A percentile compares a stretch with the other conserved stretches of the same genome.
Conservation (phyloP, 1,140 invertebrate genomes). For the Saccostrea cuccullata region DNA sequence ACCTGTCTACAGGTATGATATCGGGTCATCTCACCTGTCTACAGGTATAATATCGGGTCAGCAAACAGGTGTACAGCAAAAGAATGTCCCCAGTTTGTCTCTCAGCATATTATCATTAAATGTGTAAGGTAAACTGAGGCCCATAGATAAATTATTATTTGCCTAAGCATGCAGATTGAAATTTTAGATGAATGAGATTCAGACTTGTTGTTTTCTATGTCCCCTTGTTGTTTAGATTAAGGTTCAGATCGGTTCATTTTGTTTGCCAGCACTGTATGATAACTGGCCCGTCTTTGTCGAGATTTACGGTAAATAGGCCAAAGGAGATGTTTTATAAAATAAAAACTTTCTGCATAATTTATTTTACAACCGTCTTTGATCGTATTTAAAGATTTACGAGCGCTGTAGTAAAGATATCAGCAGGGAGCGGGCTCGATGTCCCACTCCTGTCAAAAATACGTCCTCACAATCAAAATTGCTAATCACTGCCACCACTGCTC, state of each 20-base stretch:
- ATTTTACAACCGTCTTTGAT: slow-evolving; percentile 34
- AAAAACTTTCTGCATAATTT: slow-evolving; percentile 21
- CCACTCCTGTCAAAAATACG: background rate
- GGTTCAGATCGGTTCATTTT: background rate
- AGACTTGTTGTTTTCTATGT: background rate
- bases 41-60: background rate
- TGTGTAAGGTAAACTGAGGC: background rate
- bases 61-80: background rate
- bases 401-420: slow-evolving; percentile 9
- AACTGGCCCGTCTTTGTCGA: background rate
- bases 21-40: background rate
- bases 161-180: slow-evolving; percentile 4
- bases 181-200: background rate
- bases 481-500: too few relatives aligned
- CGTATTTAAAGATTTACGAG: slow-evolving; percentile 13
- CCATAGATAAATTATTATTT: background rate
- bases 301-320: slow-evolving; percentile 17
- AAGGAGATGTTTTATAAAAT: slow-evolving; percentile 28
- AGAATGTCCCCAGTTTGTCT: slow-evolving; percentile 1
- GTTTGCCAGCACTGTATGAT: background rate
- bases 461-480: background rate
- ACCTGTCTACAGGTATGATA: background rate
- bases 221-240: background rate
- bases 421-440: background rate
- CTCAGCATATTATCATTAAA: background rate